Evolutionary conservation across 1,140 invertebrate genomes (phyloP).

Genomic region (Leptopilina clavipes): DNA sequence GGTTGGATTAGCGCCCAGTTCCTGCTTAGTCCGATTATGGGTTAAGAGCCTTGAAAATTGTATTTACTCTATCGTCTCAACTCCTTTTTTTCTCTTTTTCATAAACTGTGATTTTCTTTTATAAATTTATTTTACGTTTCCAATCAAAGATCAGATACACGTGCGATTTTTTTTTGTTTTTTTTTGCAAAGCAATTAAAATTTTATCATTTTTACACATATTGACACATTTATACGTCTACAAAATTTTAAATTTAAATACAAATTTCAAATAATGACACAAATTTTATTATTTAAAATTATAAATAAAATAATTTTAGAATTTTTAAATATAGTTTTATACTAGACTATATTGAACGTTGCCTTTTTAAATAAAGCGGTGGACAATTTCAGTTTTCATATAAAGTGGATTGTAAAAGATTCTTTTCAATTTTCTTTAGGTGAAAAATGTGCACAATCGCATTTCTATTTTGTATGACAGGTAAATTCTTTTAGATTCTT

Average conservation of each 20-base stretch:
- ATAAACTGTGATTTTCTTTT: background rate
- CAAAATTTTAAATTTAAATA: too few relatives aligned
- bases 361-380: background rate
- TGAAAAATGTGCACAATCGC: conserved; percentile 15
- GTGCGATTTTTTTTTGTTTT: too few relatives aligned
- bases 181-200: too few relatives aligned
- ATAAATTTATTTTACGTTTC: background rate
- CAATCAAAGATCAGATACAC: conserved; percentile 1
- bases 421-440: background rate
- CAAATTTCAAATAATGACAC: too few relatives aligned
- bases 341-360: too few relatives aligned
- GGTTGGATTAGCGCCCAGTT: conserved; percentile 56
- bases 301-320: too few relatives aligned
- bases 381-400: background rate
- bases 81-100: background rate
- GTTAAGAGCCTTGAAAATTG: conserved; percentile 59
- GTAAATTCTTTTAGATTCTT: background rate
- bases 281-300: too few relatives aligned
- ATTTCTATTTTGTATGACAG: conserved; percentile 13
- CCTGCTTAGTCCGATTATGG: conserved; percentile 60
- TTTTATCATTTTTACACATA: too few relatives aligned
- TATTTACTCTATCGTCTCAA: conserved; percentile 46
- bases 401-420: conserved; percentile 9
- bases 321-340: too few relatives aligned
- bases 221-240: too few relatives aligned